phyloP scores from a whole-genome alignment of 2,797 vertebrate genomes.

The Pipistrellus pygmaeus region DNA sequence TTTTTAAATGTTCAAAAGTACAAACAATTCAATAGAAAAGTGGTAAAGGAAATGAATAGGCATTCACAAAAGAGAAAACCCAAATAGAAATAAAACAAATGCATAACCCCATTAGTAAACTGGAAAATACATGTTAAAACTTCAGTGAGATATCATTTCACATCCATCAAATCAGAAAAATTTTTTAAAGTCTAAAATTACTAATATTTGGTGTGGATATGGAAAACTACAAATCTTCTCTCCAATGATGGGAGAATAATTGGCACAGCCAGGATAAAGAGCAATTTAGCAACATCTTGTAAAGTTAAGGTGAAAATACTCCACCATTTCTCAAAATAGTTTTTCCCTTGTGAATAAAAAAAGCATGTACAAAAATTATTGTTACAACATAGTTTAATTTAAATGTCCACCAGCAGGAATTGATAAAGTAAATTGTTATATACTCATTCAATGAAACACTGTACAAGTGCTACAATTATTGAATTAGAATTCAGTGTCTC shows the following conservation, averaged over 20 bases:
- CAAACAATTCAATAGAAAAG: neutral
- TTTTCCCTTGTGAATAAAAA: neutral
- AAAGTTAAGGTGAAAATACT: constrained; percentile 31
- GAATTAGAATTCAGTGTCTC: neutral
- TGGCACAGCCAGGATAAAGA: neutral
- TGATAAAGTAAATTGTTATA: neutral
- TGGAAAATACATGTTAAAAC: neutral
- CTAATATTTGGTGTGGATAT: neutral
- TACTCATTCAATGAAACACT: neutral
- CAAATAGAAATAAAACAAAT: neutral
- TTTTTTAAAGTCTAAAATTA: neutral
- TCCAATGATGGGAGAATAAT: neutral
- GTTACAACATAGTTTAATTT: neutral
- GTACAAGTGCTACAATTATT: neutral
- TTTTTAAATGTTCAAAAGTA: neutral
- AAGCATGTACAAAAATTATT: neutral
- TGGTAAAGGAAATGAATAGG: neutral
- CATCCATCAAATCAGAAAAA: neutral
- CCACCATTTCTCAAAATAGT: neutral
- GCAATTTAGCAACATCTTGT: neutral
- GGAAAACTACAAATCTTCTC: neutral
- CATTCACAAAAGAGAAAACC: neutral
- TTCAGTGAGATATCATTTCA: neutral
- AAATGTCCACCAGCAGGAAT: neutral
- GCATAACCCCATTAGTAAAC: neutral